phyloP scores from a whole-genome alignment of 2,888 invertebrate genomes.

The Chromoteleia sp. region DNA sequence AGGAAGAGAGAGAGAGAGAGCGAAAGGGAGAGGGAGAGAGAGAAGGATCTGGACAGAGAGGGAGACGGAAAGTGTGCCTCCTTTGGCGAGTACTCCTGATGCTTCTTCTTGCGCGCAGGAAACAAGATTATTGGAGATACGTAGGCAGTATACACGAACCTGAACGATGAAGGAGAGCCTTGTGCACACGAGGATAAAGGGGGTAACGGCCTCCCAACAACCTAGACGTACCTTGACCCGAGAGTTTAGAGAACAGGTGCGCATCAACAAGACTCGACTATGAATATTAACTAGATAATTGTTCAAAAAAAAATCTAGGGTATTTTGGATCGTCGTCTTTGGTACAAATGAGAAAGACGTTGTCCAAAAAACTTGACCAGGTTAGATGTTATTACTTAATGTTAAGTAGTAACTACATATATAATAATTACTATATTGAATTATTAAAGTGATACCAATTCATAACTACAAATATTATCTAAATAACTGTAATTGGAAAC shows the following conservation, averaged over 20 bases:
- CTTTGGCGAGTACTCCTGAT: constrained; percentile 63
- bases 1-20: not conserved
- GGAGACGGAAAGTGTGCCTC: constrained; percentile 65
- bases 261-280: constrained; percentile 71
- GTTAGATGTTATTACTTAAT: too few species aligned
- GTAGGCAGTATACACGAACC: constrained; percentile 72
- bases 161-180: constrained; percentile 65
- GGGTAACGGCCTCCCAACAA: constrained; percentile 83
- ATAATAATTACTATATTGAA: too few species aligned
- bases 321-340: not conserved
- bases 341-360: not conserved
- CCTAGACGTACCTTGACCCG: constrained; percentile 84
- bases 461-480: too few species aligned
- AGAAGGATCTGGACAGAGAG: constrained; percentile 35
- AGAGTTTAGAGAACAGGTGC: constrained; percentile 82
- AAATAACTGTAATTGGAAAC: too few species aligned
- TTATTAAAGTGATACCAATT: too few species aligned
- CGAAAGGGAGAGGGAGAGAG: too few species aligned
- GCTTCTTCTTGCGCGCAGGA: constrained; percentile 68
- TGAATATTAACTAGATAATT: constrained; percentile 31
- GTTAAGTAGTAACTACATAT: too few species aligned
- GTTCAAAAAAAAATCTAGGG: constrained; percentile 3
- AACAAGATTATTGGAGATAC: constrained; percentile 78
- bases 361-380: too few species aligned
- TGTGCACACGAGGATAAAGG: constrained; percentile 74